Base-by-base conservation (phyloP, 1,140 invertebrate species). In the Drosophila pseudoobscura region DNA sequence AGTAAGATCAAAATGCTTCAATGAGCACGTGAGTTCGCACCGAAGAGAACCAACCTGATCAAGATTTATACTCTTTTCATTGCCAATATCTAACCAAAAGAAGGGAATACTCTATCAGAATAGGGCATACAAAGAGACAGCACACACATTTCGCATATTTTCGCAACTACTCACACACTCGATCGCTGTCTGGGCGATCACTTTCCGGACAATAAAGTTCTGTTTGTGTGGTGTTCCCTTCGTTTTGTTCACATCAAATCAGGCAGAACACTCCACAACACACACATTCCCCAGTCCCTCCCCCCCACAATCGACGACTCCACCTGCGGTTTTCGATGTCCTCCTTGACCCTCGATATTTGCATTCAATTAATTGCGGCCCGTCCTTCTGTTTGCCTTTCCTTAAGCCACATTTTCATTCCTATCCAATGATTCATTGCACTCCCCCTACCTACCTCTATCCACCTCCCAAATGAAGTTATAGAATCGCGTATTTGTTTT, bases 241-340 rank as follows among this genome's bases (percentile, higher is more conserved):
- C 2, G 31, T 31, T 51, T 29, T 63, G 57, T 85, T 85, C 80
- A 72, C 80, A 84, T 85, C 59, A 72, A 80, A 65, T 84, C 80
- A 84, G 78, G 76, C 80, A 80, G 76, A 84, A 84, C 76, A 66
- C 60, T 64, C 43, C 35, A 53, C 29, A 29, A 9, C 8, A n/a
- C 6, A 43, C 15, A 53, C 58, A 83, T 79, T 79, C 80, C 75
- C 26, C 53, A 39, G 35, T 13, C 35, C 35, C 15, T n/a, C 15
- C 15, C 15, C 15, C 35, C 17, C 54, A 54, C 29, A 63, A 57
- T 39, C 59, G 39, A 46, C 60, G 45, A 72, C 66, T 73, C 69
- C 70, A 51, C 9, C 58, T 75, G 71, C 3, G 54, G 70, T 75
- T 66, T 54, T 39, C 31, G 29, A 39, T 39, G 35, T 39, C 35